Evolutionary conservation across 2,113 vertebrate species (phyloP).

Genomic region (Ailurus styani): DNA sequence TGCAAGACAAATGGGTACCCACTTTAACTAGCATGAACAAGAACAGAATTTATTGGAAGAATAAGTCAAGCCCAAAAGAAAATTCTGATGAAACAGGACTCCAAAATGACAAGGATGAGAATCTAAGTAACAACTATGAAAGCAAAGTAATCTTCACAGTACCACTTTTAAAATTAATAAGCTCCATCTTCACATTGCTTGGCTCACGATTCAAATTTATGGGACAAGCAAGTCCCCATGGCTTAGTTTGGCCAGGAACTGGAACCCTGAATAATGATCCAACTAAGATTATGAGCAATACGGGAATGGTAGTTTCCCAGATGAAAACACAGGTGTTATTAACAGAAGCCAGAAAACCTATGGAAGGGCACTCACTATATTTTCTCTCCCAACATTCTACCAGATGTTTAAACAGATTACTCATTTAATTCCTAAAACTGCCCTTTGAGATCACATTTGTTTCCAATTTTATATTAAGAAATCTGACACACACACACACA

Average conservation of each 20-base stretch:
- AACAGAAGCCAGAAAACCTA: background rate
- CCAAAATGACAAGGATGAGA: background rate
- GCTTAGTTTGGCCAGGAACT: background rate
- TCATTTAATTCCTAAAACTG: background rate
- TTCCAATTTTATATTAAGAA: background rate
- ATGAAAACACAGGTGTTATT: background rate
- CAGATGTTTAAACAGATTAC: background rate
- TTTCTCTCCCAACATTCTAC: background rate
- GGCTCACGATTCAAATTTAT: background rate
- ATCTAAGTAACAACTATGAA: background rate
- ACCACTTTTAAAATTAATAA: background rate
- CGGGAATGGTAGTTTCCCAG: background rate
- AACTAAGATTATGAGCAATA: background rate
- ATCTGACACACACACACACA: too few species aligned
- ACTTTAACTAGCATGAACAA: background rate
- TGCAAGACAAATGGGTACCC: background rate
- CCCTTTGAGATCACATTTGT: background rate
- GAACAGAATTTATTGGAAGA: background rate
- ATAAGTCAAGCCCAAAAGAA: background rate
- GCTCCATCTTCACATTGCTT: background rate
- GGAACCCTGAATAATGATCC: background rate
- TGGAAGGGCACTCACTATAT: accelerated
- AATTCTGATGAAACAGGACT: background rate
- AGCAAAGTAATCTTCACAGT: background rate
- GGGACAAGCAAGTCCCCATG: background rate